These are phyloP conservation scores for Paramormyrops hopkinsi DNA, from an alignment of 2,797 vertebrate species.

Conservation along the genomic window DNA sequence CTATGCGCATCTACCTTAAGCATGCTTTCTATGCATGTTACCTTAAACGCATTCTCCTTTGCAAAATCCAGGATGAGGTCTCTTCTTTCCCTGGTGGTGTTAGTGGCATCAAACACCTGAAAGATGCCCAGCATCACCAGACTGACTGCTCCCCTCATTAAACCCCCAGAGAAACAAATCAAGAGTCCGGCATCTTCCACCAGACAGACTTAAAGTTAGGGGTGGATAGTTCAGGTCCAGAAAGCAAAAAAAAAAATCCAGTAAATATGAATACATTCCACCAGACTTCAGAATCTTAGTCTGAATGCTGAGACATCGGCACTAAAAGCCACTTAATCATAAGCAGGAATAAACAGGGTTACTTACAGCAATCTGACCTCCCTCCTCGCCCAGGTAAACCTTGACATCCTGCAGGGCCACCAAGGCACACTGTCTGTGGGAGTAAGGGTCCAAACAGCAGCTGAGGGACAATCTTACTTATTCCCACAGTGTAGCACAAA, in stretches of 20 bases:
- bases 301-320: neutral
- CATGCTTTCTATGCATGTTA: neutral
- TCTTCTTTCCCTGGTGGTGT: constrained; percentile 89
- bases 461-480: neutral
- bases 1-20: constrained; percentile 22
- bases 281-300: neutral
- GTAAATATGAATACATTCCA: neutral
- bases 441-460: neutral
- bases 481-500: neutral
- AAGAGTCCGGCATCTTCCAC: neutral
- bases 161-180: neutral
- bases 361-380: constrained; percentile 89
- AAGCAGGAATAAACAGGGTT: neutral
- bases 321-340: neutral
- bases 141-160: neutral
- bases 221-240: neutral
- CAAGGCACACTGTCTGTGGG: constrained; percentile 76
- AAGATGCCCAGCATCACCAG: neutral
- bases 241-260: neutral
- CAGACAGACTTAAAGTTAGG: neutral
- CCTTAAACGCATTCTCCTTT: constrained; percentile 49
- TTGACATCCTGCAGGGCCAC: constrained; percentile 88
- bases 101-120: constrained; percentile 95
- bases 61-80: constrained; percentile 86
- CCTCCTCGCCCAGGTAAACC: constrained; percentile 77